A percentile compares a stretch with the other conserved stretches of the same genome.
phyloP scores from a whole-genome alignment of 1,140 invertebrate genomes.

The Pollicipes pollicipes region DNA sequence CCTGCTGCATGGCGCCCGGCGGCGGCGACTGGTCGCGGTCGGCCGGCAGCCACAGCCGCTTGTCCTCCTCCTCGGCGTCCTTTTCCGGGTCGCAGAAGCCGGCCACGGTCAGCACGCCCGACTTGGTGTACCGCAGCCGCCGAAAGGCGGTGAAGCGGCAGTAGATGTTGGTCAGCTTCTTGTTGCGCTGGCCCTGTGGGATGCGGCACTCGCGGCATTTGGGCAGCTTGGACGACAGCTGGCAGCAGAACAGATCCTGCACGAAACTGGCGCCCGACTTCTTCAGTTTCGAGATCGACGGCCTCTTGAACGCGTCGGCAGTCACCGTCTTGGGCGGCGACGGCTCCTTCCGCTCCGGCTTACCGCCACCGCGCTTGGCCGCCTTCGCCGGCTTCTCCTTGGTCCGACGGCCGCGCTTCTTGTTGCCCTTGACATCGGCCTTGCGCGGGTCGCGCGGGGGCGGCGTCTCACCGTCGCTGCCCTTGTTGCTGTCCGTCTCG shows the following conservation, averaged over 20 bases:
- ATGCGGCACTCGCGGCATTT: conserved; percentile 80
- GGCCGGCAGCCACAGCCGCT: conserved; percentile 61
- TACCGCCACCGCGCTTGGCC: conserved; percentile 16
- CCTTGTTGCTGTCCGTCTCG: background rate
- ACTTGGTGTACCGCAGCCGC: conserved; percentile 69
- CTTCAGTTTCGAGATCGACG: conserved; percentile 46
- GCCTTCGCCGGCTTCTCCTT: conserved; percentile 25
- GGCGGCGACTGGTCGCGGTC: conserved; percentile 20
- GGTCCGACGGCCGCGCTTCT: conserved; percentile 41
- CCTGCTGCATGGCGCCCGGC: conserved; percentile 50
- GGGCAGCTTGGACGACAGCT: conserved; percentile 63
- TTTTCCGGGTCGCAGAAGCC: conserved; percentile 78
- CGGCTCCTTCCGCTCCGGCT: conserved; percentile 19
- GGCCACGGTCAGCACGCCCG: conserved; percentile 65
- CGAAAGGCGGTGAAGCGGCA: conserved; percentile 91
- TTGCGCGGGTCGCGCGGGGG: conserved; percentile 16
- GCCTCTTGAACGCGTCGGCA: conserved; percentile 45
- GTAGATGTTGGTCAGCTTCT: conserved; percentile 58
- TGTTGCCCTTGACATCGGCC: conserved; percentile 31
- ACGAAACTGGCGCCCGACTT: conserved; percentile 23
- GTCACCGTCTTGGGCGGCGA: conserved; percentile 28
- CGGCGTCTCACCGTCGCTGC: conserved; percentile 29
- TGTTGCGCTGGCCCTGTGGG: conserved; percentile 59
- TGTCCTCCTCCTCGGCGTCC: conserved; percentile 69
- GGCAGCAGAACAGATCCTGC: conserved; percentile 57